phyloP scores from a whole-genome alignment of 2,888 invertebrate species.

The Amphipyra berbera region DNA sequence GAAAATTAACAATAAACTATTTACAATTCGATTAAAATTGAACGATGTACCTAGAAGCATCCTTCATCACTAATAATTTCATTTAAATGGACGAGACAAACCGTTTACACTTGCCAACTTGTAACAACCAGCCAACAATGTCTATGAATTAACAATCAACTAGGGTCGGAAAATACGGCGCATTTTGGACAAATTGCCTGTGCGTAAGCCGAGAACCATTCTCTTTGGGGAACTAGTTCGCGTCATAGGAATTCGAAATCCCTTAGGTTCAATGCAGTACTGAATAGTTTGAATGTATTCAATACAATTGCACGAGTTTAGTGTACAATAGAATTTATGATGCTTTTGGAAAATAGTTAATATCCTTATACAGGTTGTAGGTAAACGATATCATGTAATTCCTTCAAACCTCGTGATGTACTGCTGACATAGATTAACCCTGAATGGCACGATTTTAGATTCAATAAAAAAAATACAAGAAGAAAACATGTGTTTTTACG shows the following conservation, averaged over 20 bases:
- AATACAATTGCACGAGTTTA: conserved; percentile 33
- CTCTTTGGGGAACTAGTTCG: conserved; percentile 66
- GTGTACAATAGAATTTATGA: conserved; percentile 27
- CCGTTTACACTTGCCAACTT: conserved; percentile 69
- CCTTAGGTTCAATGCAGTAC: conserved; percentile 59
- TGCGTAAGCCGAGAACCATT: conserved; percentile 60
- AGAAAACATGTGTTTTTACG: no score
- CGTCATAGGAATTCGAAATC: conserved; percentile 57
- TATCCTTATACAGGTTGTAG: no score
- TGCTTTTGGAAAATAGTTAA: conserved; percentile 29
- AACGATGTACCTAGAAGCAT: conserved; percentile 12
- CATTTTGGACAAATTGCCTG: conserved; percentile 72
- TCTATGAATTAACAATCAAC: conserved; percentile 82
- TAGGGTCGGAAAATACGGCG: conserved; percentile 69
- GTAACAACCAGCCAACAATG: conserved; percentile 75
- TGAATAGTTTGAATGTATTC: conserved; percentile 59
- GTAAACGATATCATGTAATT: no score
- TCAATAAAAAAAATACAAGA: no score
- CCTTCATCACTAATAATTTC: conserved; percentile 61
- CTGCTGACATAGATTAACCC: no score
- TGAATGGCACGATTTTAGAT: no score
- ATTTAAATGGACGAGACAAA: conserved; percentile 64
- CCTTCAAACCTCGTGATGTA: no score
- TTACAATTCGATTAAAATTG: conserved; percentile 43
- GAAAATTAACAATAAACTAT: conserved; percentile 21